Evolutionary conservation across 2,888 invertebrate species (phyloP), one percentile per base, ranked within the genome.

Genomic region (Polyommatus iphigenia): DNA sequence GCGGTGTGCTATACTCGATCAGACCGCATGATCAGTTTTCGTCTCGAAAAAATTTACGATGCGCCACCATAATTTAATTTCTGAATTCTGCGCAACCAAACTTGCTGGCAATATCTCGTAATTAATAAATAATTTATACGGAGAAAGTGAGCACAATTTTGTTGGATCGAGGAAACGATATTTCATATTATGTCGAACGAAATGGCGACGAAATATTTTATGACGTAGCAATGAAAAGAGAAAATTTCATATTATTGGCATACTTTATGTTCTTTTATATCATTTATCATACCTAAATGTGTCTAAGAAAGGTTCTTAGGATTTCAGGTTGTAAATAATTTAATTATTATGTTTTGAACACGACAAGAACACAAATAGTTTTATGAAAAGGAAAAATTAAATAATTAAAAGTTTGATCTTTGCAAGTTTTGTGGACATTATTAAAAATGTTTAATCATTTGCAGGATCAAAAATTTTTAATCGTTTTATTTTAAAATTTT

Each of bases 171-270:
- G 62, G 62, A 67, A 67, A 67, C 62, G 62, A 67, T 67, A 67
- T 67, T 67, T 67, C 62, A 67, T 13, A 50, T 46, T 46, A 10
- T 67, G 62, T 29, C 62, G 24, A 67, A 67, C 13, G 13, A 15
- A 67, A 67, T 29, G 62, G 62, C 62, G 24, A 7, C 62, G 29
- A 67, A 67, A 67, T 67, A 67, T 67, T 67, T 67, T 67, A 29
- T 67, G 62, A 67, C 62, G 62, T 24, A 67, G 29, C 62, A 67
- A 67, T 67, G 62, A 24, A 67, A 29, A 67, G 62, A 67, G 62
- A 67, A 67, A 67, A 67, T 29, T 67, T 24, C 29, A 67, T 67
- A 24, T 67, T 67, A 67, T 20, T 59, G 59, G 59, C 24, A 59
- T 59, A 59, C n/a, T 59, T 59, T 59, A 59, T 59, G 20, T 59